Base-by-base conservation (phyloP, 2,888 invertebrate genomes). In the Quadroppia sp. region DNA sequence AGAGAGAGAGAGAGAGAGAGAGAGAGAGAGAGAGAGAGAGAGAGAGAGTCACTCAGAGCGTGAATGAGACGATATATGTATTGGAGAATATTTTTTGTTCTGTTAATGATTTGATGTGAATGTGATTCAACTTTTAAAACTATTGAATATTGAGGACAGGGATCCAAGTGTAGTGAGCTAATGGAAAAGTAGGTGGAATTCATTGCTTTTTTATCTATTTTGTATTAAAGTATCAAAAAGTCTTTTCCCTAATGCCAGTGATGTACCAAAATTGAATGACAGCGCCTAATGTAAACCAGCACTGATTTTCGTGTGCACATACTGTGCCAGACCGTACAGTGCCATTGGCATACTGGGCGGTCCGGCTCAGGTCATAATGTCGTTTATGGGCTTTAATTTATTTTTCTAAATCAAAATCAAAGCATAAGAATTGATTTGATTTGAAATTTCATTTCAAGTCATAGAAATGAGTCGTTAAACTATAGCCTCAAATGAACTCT, bases 121-220 rank as follows among this genome's bases (percentile, higher is more conserved):
- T 56, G 23, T 56, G 56, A 56, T 56, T 56, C 23, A 23, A 56
- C 56, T 56, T 56, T 56, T 7, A 56, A 56, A 56, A 56, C 23
- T 23, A 56, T 56, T 23, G 28, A 28, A 9, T 7, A 56, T 3
- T 17, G 2, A 56, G 28, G 4, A 56, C 9, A 56, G 56, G 56
- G 28, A 25, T 23, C 9, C 56, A 56, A 23, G 15, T 11, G 15
- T 15, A 6, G 9, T 23, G 3, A 23, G 23, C 56, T 56, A 56
- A 56, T 56, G 56, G 56, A 56, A 56, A 23, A 23, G 23, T n/a
- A 56, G 11, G 56, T 56, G 23, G 3, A 23, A 23, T 56, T 56
- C 56, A 56, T 56, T 56, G 56, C 56, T 4, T 56, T 25, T 23
- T 4, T 23, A n/a, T 25, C 3, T 3, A n/a, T 23, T 56, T 2